phyloP scores from a whole-genome alignment of 2,888 invertebrate species.

The Drosophila borealis region DNA sequence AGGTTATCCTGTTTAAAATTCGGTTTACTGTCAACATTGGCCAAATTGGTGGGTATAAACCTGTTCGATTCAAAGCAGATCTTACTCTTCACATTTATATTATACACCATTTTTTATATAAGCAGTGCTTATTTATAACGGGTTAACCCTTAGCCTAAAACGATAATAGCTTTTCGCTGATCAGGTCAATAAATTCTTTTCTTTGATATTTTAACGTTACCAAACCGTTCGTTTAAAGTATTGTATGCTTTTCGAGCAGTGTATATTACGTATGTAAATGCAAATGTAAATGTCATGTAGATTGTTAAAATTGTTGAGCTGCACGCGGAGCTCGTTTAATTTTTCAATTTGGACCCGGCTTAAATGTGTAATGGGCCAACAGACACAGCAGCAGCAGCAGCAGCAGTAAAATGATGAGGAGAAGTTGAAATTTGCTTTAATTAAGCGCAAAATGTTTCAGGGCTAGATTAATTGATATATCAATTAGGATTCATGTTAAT shows the following conservation, averaged over 20 bases:
- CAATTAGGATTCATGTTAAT: slow-evolving; percentile 53
- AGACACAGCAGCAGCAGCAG: not conserved
- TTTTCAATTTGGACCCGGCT: slow-evolving; percentile 43
- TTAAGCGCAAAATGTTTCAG: slow-evolving; percentile 34
- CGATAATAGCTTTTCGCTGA: too few species aligned
- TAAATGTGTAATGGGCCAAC: slow-evolving; percentile 28
- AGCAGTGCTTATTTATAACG: too few species aligned
- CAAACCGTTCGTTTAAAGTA: not conserved
- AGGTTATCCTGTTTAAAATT: too few species aligned
- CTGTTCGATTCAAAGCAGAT: too few species aligned
- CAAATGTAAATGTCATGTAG: slow-evolving; percentile 49
- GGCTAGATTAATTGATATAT: slow-evolving; percentile 36
- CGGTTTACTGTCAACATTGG: too few species aligned
- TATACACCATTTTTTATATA: too few species aligned
- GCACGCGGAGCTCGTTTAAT: slow-evolving; percentile 14
- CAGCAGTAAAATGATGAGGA: not conserved
- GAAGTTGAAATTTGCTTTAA: slow-evolving; percentile 28
- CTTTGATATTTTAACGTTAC: too few species aligned
- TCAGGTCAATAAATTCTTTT: too few species aligned
- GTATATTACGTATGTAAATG: slow-evolving; percentile 12
- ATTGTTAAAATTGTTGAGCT: slow-evolving; percentile 23
- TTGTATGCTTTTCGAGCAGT: not conserved
- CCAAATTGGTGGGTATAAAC: too few species aligned
- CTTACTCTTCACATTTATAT: too few species aligned
- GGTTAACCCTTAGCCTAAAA: too few species aligned